phyloP scores from a whole-genome alignment of 1,140 invertebrate species.

The Metaphire vulgaris region DNA sequence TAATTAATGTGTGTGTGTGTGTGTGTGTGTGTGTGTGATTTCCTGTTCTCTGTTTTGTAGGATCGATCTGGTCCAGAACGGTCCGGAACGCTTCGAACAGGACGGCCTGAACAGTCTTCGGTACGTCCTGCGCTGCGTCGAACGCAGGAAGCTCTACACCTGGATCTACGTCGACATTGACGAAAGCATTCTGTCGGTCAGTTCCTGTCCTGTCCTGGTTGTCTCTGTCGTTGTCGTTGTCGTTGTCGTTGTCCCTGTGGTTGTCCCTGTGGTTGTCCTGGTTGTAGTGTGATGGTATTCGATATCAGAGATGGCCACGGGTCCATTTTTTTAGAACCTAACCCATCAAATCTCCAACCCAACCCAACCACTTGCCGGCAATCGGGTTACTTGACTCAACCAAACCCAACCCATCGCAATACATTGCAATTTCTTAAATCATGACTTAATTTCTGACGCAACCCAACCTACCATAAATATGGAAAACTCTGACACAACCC shows the following conservation, averaged over 20 bases:
- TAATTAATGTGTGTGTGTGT: too few species aligned
- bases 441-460: too few species aligned
- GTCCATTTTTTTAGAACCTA: too few species aligned
- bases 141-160: constrained; percentile 58
- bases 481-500: too few species aligned
- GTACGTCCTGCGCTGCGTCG: constrained; percentile 66
- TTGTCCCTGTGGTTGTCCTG: not conserved
- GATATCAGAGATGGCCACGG: not conserved
- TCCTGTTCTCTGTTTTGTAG: constrained; percentile 15
- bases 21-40: too few species aligned
- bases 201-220: not conserved
- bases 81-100: constrained; percentile 69
- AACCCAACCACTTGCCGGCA: not conserved
- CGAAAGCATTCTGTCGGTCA: constrained; percentile 23
- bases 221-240: too few species aligned
- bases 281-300: not conserved
- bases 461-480: too few species aligned
- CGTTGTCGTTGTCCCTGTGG: not conserved
- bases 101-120: constrained; percentile 82
- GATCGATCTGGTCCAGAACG: constrained; percentile 73
- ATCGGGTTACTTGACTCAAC: not conserved
- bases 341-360: too few species aligned
- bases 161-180: constrained; percentile 49
- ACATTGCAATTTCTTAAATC: too few species aligned
- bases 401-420: too few species aligned